phyloP scores from a whole-genome alignment of 2,797 vertebrate genomes.

The Etheostoma nigrum region DNA sequence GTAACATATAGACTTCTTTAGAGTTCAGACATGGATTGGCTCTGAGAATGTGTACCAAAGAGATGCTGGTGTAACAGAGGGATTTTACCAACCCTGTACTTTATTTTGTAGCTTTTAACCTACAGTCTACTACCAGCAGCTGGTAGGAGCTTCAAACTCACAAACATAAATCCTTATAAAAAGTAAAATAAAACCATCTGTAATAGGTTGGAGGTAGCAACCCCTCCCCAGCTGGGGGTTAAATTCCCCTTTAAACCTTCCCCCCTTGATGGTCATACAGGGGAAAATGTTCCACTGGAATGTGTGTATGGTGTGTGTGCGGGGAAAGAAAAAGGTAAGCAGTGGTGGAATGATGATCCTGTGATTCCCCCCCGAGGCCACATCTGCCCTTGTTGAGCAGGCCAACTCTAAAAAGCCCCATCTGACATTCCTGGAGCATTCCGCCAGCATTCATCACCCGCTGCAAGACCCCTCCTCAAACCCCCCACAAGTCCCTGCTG shows the following conservation, averaged over 20 bases:
- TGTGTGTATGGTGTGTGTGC: constrained; percentile 40
- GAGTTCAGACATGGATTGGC: constrained; percentile 24
- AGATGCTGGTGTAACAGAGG: constrained; percentile 24
- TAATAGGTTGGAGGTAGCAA: constrained; percentile 58
- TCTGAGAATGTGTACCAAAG: constrained; percentile 12
- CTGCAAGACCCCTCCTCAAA: constrained; percentile 57
- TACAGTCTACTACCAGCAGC: constrained; percentile 38
- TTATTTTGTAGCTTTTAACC: constrained; percentile 61
- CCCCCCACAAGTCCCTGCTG: constrained; percentile 22
- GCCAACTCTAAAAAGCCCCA: constrained; percentile 61
- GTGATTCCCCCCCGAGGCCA: constrained; percentile 77
- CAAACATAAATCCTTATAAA: constrained; percentile 66
- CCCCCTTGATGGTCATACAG: constrained; percentile 50
- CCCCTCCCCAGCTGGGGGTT: constrained; percentile 54
- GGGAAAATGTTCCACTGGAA: constrained; percentile 61
- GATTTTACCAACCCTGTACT: constrained; percentile 45
- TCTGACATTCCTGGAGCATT: constrained; percentile 78
- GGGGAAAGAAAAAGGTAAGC: constrained; percentile 68
- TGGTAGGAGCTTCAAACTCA: constrained; percentile 49
- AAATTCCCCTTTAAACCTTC: constrained; percentile 70
- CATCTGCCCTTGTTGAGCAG: constrained; percentile 75
- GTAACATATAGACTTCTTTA: constrained; percentile 44
- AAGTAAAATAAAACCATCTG: constrained; percentile 75
- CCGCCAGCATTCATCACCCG: constrained; percentile 67
- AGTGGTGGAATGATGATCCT: constrained; percentile 76